Evolutionary conservation across 1,140 invertebrate species (phyloP), one percentile per base, ranked within the genome.

Genomic region (Drosophila pseudoananassae): DNA sequence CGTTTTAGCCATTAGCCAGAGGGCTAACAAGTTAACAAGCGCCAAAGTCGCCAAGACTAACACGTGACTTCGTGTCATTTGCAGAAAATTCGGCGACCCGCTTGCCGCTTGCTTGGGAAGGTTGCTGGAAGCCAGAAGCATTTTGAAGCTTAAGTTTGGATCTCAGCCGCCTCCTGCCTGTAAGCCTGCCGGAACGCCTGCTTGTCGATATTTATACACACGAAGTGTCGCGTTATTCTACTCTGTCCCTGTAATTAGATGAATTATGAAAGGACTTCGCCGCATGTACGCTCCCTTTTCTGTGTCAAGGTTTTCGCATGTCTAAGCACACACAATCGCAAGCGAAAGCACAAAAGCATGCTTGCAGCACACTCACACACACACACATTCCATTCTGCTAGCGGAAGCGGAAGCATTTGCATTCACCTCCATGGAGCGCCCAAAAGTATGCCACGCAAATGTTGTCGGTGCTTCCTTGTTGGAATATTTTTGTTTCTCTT

Each of bases 21-120:
- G 75, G 81, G 77, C 72, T 80, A 85, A 79, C 77, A 75, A 76
- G 82, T 73, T 87, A 87, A 87, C 82, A 87, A 87, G 82, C 82
- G 75, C 58, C 83, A 82, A 87, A 88, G 82, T 87, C 82, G 74
- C 82, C 84, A 87, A 87, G 72, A 88, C 74, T 82, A 87, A 87
- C 83, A 87, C 83, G 83, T 87, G 83, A 87, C 83, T 87, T 88
- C 83, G 83, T 87, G 83, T 87, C 83, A 83, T 87, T 87, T 87
- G 73, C 76, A 76, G 60, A 77, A 87, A 88, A 88, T 79, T 46
- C 59, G 64, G 43, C 45, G 75, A 66, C 53, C 53, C 46, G 27
- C 50, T 47, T 7, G 38, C 38, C 38, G n/a, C n/a, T 20, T 20
- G 20, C 20, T 20, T 3, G 43, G 60, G 50, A 65, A 69, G 68